Conservation (phyloP, 2,888 invertebrate species). For the Meloe dianella region DNA sequence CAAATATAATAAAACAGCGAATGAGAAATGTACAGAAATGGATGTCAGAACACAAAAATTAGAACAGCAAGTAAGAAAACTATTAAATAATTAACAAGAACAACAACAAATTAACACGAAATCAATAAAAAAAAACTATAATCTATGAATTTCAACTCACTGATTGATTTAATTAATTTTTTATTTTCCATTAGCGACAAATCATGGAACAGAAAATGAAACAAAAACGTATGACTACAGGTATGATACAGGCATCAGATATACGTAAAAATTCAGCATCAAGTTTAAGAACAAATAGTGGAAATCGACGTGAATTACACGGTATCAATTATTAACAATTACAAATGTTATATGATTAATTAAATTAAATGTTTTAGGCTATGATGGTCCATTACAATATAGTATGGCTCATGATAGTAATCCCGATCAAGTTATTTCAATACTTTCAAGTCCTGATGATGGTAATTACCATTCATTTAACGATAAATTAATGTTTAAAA, state of each 20-base stretch:
- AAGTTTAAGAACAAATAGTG: constrained; percentile 69
- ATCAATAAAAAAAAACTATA: constrained; percentile 18
- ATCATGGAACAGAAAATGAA: constrained; percentile 88
- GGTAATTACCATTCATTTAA: constrained; percentile 37
- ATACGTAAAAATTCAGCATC: constrained; percentile 72
- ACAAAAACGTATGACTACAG: constrained; percentile 82
- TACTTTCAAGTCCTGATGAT: constrained; percentile 52
- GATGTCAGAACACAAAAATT: constrained; percentile 77
- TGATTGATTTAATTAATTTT: constrained; percentile 24
- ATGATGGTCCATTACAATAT: constrained; percentile 88
- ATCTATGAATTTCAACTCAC: constrained; percentile 9
- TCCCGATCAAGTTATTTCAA: constrained; percentile 75
- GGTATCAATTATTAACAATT: constrained; percentile 64
- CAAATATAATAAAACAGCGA: constrained; percentile 22
- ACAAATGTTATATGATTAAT: neutral
- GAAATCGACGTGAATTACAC: constrained; percentile 71
- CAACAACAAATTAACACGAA: constrained; percentile 12
- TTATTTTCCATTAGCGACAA: constrained; percentile 68
- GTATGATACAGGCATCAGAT: constrained; percentile 88
- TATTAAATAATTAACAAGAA: constrained; percentile 36
- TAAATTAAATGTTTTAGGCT: constrained; percentile 63
- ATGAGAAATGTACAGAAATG: constrained; percentile 48
- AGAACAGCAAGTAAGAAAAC: constrained; percentile 79
- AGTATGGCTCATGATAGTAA: constrained; percentile 78
- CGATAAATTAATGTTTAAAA: neutral